Evolutionary conservation across 2,888 invertebrate genomes (phyloP), one percentile per base, ranked within the genome.

Genomic region (Chalcis sispes): DNA sequence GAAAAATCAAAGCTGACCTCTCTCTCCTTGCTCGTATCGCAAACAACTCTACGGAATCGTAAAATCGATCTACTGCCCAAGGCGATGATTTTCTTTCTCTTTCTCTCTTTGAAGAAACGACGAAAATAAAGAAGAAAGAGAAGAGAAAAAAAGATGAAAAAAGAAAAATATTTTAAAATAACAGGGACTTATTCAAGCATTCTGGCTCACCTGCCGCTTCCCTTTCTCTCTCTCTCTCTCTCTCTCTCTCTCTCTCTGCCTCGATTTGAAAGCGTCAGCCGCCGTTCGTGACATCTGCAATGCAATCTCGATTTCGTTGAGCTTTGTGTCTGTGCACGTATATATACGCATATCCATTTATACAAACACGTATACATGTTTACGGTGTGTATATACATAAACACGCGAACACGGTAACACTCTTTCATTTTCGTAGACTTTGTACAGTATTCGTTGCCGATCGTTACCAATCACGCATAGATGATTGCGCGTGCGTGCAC

Each of bases 101-200:
- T n/a, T n/a, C n/a, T n/a, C n/a, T n/a, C n/a, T n/a, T 8, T 18
- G 10, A 29, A 1, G n/a, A 7, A 7, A 10, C 3, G 56, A n/a
- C n/a, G n/a, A n/a, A n/a, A 36, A 36, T 7, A 36, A 36, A 36
- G 10, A 36, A 10, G 4, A 36, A 36, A 36, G n/a, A 46, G 13
- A 15, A 46, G n/a, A 7, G 8, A 46, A 46, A 46, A 46, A 46
- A n/a, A 46, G 46, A n/a, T 46, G 46, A 15, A 46, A 8, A 46
- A 15, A n/a, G 13, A n/a, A 15, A 80, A 77, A 78, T 80, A 78
- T 81, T 80, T 82, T 82, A 84, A 84, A 86, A 85, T 85, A 83
- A 80, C 80, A 74, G 79, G 76, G 80, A 81, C 81, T 83, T 83
- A 87, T 85, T 83, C 85, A 86, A 87, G 86, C 87, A 86, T 86